phyloP scores from a whole-genome alignment of 2,888 invertebrate species.

The Drosophila maculinotata region DNA sequence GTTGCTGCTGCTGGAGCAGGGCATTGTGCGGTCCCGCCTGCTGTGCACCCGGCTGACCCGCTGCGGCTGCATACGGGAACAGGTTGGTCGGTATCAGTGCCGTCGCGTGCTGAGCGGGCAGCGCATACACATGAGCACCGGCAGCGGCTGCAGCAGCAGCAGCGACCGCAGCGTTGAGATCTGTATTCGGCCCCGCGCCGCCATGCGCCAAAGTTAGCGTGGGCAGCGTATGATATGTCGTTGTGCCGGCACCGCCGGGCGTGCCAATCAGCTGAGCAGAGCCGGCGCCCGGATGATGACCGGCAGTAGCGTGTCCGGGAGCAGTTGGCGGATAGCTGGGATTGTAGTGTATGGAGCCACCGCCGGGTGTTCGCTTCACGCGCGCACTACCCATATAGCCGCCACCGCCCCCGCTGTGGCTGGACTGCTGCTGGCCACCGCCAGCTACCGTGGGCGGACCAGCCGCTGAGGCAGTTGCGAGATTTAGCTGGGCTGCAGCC shows the following conservation, averaged over 20 bases:
- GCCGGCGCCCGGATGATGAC: slow-evolving; percentile 65
- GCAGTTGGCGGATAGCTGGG: slow-evolving; percentile 59
- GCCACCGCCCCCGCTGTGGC: slow-evolving; percentile 53
- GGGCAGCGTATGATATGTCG: slow-evolving; percentile 83
- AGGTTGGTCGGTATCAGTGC: slow-evolving; percentile 84
- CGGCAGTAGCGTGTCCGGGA: slow-evolving; percentile 31
- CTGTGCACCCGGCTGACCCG: slow-evolving; percentile 71
- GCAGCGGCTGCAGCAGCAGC: slow-evolving; percentile 70
- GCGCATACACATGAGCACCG: slow-evolving; percentile 82
- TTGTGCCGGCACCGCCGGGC: slow-evolving; percentile 72
- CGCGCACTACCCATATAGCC: slow-evolving; percentile 74
- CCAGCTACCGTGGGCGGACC: slow-evolving; percentile 75
- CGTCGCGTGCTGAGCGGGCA: slow-evolving; percentile 83
- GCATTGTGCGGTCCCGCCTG: slow-evolving; percentile 60
- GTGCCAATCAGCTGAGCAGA: slow-evolving; percentile 61
- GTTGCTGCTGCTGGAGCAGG: slow-evolving; percentile 63
- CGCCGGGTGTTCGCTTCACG: slow-evolving; percentile 81
- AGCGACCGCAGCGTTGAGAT: slow-evolving; percentile 76
- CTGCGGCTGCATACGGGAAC: slow-evolving; percentile 83
- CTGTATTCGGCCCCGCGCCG: slow-evolving; percentile 68
- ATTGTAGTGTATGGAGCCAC: slow-evolving; percentile 73
- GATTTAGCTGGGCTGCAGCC: slow-evolving; percentile 70
- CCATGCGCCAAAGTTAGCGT: slow-evolving; percentile 79
- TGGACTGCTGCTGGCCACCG: slow-evolving; percentile 35
- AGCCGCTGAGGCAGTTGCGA: slow-evolving; percentile 74